Evolutionary conservation across 2,113 vertebrate genomes (phyloP).

Genomic region (Cryptoleucopteryx plumbea): DNA sequence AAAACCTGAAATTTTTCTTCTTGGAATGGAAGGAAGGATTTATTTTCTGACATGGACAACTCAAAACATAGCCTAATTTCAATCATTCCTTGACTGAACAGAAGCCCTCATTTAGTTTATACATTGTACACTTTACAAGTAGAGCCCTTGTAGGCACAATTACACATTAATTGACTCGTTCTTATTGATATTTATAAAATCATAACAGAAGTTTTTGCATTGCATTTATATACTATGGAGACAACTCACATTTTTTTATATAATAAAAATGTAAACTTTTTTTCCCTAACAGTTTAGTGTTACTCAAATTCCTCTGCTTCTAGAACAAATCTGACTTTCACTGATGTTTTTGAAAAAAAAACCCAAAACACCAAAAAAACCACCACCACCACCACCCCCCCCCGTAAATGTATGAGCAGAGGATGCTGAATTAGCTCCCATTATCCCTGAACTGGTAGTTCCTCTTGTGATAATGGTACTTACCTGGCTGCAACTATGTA

Average conservation of each 20-base stretch:
- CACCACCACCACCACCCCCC: too few species aligned
- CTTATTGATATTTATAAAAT: neutral
- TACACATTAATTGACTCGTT: neutral
- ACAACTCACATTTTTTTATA: neutral
- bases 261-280: neutral
- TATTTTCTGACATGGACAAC: neutral
- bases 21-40: neutral
- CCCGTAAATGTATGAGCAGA: neutral
- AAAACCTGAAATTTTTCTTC: neutral
- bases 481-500: neutral
- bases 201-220: neutral
- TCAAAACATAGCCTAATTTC: neutral
- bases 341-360: neutral
- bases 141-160: neutral
- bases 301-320: neutral
- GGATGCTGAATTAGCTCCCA: neutral
- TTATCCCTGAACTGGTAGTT: neutral
- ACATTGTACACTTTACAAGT: neutral
- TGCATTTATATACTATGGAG: neutral
- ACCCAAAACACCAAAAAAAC: rapidly evolving
- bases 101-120: neutral
- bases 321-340: neutral
- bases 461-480: neutral
- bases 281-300: neutral
- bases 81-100: neutral